Evolutionary conservation across 2,113 vertebrate species (phyloP).

Genomic region (Mustelus asterias): DNA sequence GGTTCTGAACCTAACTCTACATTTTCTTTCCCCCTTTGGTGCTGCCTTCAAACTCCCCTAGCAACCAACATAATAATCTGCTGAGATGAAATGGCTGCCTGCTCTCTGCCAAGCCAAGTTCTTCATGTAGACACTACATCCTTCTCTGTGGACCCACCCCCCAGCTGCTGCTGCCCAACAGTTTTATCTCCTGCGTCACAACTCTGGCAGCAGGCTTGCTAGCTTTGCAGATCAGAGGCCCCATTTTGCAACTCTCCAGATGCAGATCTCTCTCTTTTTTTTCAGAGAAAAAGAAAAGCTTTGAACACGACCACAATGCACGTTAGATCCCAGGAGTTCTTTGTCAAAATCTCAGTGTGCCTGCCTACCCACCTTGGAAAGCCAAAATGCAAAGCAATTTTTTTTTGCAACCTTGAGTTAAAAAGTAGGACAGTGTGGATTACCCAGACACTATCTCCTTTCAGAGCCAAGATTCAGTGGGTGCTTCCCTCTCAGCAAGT

Average conservation of each 20-base stretch:
- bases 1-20: slow-evolving; percentile 5
- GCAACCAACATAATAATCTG: slow-evolving; percentile 31
- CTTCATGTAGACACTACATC: slow-evolving; percentile 78
- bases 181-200: slow-evolving; percentile 97
- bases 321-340: background rate
- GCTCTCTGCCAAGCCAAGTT: slow-evolving; percentile 69
- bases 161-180: slow-evolving; percentile 77
- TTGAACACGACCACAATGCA: slow-evolving; percentile 9
- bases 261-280: slow-evolving; percentile 20
- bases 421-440: slow-evolving; percentile 31
- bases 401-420: slow-evolving; percentile 38
- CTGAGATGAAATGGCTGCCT: slow-evolving; percentile 72
- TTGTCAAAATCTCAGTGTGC: slow-evolving; percentile 14
- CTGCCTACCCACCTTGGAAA: slow-evolving; percentile 3
- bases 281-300: background rate
- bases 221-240: slow-evolving; percentile 71
- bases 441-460: slow-evolving; percentile 29
- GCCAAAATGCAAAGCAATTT: slow-evolving; percentile 20
- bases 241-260: slow-evolving; percentile 62
- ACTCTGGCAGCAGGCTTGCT: slow-evolving; percentile 78
- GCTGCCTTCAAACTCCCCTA: background rate
- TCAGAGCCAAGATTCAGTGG: background rate
- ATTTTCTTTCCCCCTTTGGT: background rate
- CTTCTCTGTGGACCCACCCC: slow-evolving; percentile 78
- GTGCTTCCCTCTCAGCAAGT: slow-evolving; percentile 11